phyloP scores from a whole-genome alignment of 2,888 invertebrate species.

The Nephrotoma appendiculata region DNA sequence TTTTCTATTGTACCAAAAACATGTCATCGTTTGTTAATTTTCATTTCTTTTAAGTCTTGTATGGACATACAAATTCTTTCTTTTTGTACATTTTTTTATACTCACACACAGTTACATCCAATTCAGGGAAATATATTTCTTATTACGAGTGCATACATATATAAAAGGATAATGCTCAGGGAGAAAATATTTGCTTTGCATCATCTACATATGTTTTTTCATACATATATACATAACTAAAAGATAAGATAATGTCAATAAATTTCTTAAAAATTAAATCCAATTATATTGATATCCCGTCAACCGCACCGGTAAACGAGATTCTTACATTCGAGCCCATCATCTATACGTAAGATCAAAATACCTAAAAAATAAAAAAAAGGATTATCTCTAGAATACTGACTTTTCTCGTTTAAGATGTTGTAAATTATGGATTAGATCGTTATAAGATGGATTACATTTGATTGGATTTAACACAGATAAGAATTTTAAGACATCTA shows the following conservation, averaged over 20 bases:
- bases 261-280: neutral
- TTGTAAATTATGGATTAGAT: slow-evolving; percentile 3
- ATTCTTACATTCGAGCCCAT: neutral
- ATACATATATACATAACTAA: neutral
- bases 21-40: neutral
- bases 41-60: neutral
- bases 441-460: slow-evolving; percentile 1
- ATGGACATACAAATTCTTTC: neutral
- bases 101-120: neutral
- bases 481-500: neutral
- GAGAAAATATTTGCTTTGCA: neutral
- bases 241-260: neutral
- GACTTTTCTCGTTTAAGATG: neutral
- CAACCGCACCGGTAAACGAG: neutral
- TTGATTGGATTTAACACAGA: neutral
- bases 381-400: neutral
- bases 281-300: neutral
- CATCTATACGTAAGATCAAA: neutral
- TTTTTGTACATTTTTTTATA: neutral
- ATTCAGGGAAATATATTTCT: neutral
- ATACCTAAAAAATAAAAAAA: neutral
- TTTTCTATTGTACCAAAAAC: neutral
- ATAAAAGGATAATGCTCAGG: neutral
- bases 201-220: neutral
- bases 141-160: neutral